phyloP scores from a whole-genome alignment of 2,797 vertebrate species.

The Danio choprae region DNA sequence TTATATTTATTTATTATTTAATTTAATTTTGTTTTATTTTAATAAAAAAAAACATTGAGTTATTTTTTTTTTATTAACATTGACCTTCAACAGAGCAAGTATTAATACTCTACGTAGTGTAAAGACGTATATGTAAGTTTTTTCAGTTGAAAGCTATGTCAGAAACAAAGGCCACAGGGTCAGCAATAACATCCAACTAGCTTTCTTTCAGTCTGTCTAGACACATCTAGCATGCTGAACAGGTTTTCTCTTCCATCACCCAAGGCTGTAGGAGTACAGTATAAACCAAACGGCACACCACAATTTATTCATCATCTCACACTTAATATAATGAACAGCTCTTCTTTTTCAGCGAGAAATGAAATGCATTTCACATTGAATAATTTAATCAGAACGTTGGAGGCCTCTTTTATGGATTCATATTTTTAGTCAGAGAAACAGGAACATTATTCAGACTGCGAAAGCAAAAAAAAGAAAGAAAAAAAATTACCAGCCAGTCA shows the following conservation, averaged over 20 bases:
- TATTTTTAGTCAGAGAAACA: constrained; percentile 55
- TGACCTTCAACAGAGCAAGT: constrained; percentile 7
- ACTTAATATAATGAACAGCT: constrained; percentile 46
- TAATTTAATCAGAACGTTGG: constrained; percentile 57
- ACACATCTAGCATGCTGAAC: constrained; percentile 38
- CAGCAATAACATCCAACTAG: background rate
- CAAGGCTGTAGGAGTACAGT: constrained; percentile 40
- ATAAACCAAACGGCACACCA: constrained; percentile 37
- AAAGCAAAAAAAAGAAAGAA: too few species aligned
- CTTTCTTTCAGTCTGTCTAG: background rate
- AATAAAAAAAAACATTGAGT: too few species aligned
- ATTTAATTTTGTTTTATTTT: too few species aligned
- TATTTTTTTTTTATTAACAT: background rate
- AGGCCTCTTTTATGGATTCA: constrained; percentile 58
- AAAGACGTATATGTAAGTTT: too few species aligned
- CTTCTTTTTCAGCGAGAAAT: constrained; percentile 55
- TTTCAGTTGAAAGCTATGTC: background rate
- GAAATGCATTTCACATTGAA: constrained; percentile 60
- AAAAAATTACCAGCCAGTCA: constrained; percentile 19
- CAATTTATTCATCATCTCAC: constrained; percentile 42
- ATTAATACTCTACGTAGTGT: too few species aligned
- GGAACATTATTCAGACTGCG: constrained; percentile 46
- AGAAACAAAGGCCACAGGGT: background rate
- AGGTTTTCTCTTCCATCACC: constrained; percentile 40
- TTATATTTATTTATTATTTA: too few species aligned